Evolutionary conservation across 2,113 vertebrate species (phyloP).

Genomic region (Ceyx melanurus): DNA sequence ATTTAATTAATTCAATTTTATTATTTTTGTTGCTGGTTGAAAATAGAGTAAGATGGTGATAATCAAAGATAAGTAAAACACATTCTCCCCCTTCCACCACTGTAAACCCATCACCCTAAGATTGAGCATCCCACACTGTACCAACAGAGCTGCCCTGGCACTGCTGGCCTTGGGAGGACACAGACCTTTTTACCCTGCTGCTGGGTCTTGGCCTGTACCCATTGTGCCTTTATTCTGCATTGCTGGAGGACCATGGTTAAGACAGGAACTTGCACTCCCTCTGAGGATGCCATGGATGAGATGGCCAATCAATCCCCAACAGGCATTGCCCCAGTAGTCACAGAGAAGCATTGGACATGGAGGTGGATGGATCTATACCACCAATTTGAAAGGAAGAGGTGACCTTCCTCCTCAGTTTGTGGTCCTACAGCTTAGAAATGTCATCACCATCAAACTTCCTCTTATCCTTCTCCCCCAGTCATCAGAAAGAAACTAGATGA

Average conservation of each 20-base stretch:
- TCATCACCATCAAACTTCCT: not conserved
- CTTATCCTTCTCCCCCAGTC: no score
- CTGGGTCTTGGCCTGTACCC: not conserved
- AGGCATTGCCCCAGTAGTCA: no score
- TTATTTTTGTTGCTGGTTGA: not conserved
- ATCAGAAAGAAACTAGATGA: not conserved
- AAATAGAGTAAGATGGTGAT: not conserved
- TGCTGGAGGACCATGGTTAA: accelerated
- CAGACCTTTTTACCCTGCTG: not conserved
- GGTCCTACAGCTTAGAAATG: not conserved
- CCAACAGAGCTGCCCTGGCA: not conserved
- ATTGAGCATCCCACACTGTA: accelerated
- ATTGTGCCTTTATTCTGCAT: accelerated
- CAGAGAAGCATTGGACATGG: not conserved
- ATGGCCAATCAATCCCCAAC: accelerated
- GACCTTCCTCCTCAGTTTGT: not conserved
- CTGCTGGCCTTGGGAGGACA: not conserved
- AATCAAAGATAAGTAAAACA: not conserved
- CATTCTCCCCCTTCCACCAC: not conserved
- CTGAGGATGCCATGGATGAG: not conserved
- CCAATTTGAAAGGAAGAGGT: no score
- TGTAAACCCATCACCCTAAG: no score
- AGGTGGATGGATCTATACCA: not conserved
- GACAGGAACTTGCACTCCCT: no score
- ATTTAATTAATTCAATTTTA: not conserved